Conservation (phyloP, 2,888 invertebrate species). For the Falcaria lacertinaria region DNA sequence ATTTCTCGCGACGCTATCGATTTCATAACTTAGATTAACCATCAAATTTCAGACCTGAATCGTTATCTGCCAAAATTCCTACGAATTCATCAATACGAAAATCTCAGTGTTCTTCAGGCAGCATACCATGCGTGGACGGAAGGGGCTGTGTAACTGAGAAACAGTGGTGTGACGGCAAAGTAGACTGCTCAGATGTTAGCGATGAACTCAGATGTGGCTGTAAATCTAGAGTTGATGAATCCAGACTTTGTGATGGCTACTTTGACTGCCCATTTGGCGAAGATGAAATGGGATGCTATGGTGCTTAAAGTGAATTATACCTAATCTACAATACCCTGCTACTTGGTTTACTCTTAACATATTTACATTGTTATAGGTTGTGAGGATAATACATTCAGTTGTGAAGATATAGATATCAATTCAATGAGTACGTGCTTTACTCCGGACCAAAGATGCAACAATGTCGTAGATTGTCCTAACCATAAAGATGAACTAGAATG, state of each 20-base stretch:
- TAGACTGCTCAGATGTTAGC: constrained; percentile 87
- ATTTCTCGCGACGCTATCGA: too few relatives aligned
- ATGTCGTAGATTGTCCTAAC: constrained; percentile 84
- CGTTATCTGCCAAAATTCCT: constrained; percentile 14
- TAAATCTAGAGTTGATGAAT: constrained; percentile 81
- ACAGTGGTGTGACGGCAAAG: constrained; percentile 85
- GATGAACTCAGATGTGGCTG: constrained; percentile 89
- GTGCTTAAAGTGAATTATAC: constrained; percentile 56
- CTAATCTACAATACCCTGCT: too few relatives aligned
- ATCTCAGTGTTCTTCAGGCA: constrained; percentile 45
- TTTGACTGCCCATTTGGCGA: constrained; percentile 90
- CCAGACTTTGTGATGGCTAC: constrained; percentile 88
- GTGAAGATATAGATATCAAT: constrained; percentile 81
- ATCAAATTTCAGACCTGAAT: constrained; percentile 25
- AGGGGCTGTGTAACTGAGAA: constrained; percentile 74
- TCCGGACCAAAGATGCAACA: constrained; percentile 85
- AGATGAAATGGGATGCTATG: constrained; percentile 89
- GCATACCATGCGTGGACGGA: constrained; percentile 46
- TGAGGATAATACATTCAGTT: constrained; percentile 81
- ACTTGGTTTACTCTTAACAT: too few relatives aligned
- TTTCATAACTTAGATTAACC: constrained; percentile 2
- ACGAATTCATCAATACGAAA: constrained; percentile 35
- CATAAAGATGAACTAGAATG: constrained; percentile 89
- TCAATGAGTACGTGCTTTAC: constrained; percentile 82
- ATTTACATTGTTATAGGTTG: constrained; percentile 86